Percentiles rank a stretch among this genome's conserved stretches.
Evolutionary conservation across 2,888 invertebrate genomes (phyloP).

Genomic region (Temnothorax rugatulus): DNA sequence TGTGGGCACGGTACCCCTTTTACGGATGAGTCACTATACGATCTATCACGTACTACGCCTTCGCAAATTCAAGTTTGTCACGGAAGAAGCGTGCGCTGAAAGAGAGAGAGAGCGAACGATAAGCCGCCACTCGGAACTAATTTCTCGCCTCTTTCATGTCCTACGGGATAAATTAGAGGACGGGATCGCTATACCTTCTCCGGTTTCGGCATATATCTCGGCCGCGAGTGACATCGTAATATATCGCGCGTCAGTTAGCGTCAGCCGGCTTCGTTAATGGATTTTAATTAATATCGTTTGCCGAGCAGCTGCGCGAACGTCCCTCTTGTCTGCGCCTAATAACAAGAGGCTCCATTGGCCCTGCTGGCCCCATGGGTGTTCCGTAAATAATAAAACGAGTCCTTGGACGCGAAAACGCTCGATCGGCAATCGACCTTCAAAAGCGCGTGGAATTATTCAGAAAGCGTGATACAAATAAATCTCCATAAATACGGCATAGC

Average conservation of each 20-base stretch:
- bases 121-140: constrained; percentile 46
- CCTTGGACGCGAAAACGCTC: constrained; percentile 41
- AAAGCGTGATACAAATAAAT: constrained; percentile 35
- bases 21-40: not conserved
- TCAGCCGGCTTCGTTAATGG: constrained; percentile 61
- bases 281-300: constrained; percentile 71
- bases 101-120: not conserved
- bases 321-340: constrained; percentile 50
- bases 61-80: constrained; percentile 11
- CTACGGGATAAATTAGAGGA: constrained; percentile 41
- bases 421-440: not conserved
- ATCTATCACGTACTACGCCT: constrained; percentile 16
- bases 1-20: not conserved
- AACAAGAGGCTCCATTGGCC: constrained; percentile 23
- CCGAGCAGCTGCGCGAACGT: constrained; percentile 18
- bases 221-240: constrained; percentile 24
- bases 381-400: constrained; percentile 62
- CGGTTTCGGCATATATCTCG: constrained; percentile 50
- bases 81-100: not conserved
- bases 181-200: constrained; percentile 48
- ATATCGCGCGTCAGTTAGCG: constrained; percentile 42
- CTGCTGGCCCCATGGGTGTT: not conserved
- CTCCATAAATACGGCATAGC: constrained; percentile 47
- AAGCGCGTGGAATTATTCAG: constrained; percentile 60
- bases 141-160: constrained; percentile 11